Conservation (phyloP, 2,888 invertebrate genomes). For the Chrysomela aeneicollis region DNA sequence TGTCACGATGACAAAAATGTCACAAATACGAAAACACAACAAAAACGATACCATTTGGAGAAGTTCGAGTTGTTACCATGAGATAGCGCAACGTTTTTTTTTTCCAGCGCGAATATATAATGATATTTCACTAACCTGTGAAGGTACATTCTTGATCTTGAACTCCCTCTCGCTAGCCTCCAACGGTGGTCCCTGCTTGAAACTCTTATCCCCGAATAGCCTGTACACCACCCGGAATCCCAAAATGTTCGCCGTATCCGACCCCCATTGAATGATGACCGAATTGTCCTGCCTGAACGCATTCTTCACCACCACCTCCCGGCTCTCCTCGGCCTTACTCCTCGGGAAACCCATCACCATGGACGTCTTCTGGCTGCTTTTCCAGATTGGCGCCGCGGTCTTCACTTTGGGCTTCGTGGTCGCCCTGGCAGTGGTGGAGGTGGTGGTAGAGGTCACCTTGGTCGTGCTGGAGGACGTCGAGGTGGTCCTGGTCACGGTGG, state of each 20-base stretch:
- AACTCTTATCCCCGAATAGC: slow-evolving; percentile 87
- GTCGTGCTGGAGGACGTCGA: slow-evolving; percentile 51
- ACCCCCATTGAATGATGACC: slow-evolving; percentile 92
- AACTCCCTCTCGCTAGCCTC: slow-evolving; percentile 91
- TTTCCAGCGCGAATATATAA: too few species aligned
- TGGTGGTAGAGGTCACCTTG: slow-evolving; percentile 50
- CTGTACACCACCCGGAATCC: slow-evolving; percentile 90
- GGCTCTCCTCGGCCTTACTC: slow-evolving; percentile 70
- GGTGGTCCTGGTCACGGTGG: slow-evolving; percentile 51
- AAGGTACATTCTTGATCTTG: slow-evolving; percentile 91
- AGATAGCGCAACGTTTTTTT: too few species aligned
- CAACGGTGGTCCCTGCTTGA: slow-evolving; percentile 89
- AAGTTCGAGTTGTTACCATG: too few species aligned
- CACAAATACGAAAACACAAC: too few species aligned
- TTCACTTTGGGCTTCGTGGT: slow-evolving; percentile 51
- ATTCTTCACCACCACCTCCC: slow-evolving; percentile 85
- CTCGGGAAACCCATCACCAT: slow-evolving; percentile 74
- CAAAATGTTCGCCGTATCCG: slow-evolving; percentile 85
- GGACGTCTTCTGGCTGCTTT: slow-evolving; percentile 70
- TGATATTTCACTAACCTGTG: slow-evolving; percentile 68
- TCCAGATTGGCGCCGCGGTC: slow-evolving; percentile 56
- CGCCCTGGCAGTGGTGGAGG: slow-evolving; percentile 52
- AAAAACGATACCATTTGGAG: too few species aligned
- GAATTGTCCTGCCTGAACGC: slow-evolving; percentile 86
- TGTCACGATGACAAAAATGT: too few species aligned